Conservation (phyloP, 2,113 vertebrate genomes). For the Psammodynastes pulverulentus region DNA sequence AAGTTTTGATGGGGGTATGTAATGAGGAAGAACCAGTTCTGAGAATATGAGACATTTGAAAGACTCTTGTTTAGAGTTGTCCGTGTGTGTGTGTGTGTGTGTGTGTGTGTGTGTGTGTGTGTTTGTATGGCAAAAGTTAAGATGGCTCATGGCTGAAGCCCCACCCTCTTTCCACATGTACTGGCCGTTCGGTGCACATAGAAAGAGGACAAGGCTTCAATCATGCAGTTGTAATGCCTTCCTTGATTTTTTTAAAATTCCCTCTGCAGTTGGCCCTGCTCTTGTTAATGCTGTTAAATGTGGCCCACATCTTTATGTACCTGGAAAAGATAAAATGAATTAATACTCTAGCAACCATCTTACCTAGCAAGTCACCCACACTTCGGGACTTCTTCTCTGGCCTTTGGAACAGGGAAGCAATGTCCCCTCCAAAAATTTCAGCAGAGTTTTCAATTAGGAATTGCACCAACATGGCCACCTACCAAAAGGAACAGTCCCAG, state of each 20-base stretch:
- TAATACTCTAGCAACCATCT: constrained; percentile 10
- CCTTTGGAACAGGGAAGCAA: constrained; percentile 63
- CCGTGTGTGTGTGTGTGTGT: not conserved
- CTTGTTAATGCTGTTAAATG: not conserved
- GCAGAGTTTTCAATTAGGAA: constrained; percentile 75
- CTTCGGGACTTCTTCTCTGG: constrained; percentile 47
- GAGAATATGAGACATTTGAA: not conserved
- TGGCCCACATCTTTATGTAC: not conserved
- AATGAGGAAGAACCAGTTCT: not conserved
- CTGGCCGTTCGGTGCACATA: not conserved
- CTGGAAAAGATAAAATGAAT: not conserved
- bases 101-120: too few relatives aligned
- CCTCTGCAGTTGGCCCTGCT: not conserved
- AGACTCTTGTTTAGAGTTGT: not conserved
- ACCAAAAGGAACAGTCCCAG: constrained; percentile 7
- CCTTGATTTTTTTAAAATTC: not conserved
- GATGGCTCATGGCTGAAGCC: not conserved
- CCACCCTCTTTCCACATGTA: not conserved
- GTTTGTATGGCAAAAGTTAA: not conserved
- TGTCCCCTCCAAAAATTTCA: constrained; percentile 74
- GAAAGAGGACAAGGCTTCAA: not conserved
- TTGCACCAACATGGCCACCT: constrained; percentile 76
- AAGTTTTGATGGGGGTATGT: not conserved
- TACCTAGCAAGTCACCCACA: constrained; percentile 59
- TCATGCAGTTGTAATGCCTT: not conserved